phyloP scores from a whole-genome alignment of 2,797 vertebrate genomes.

The Oreortyx pictus region DNA sequence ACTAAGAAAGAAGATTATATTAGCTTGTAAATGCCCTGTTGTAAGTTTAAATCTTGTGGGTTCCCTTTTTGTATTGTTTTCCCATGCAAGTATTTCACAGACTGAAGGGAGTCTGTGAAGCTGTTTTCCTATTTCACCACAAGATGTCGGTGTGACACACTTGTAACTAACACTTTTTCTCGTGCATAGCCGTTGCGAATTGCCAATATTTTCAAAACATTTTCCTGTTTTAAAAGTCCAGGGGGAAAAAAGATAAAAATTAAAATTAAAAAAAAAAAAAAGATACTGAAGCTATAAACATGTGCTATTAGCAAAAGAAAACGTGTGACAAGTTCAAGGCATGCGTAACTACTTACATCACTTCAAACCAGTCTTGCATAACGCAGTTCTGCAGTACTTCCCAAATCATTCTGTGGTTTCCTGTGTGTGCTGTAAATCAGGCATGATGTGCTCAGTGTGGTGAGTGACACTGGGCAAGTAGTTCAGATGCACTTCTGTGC shows the following conservation, averaged over 20 bases:
- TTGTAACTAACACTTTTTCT: background rate
- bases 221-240: background rate
- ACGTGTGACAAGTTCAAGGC: background rate
- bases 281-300: rapidly evolving
- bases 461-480: rapidly evolving
- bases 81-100: background rate
- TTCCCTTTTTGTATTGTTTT: background rate
- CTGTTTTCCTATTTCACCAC: background rate
- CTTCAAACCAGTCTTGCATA: background rate
- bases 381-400: background rate
- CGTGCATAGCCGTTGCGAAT: background rate
- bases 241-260: too few species aligned
- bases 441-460: background rate
- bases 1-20: rapidly evolving
- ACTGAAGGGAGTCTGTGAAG: rapidly evolving
- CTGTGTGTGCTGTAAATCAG: background rate
- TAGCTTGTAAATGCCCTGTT: rapidly evolving
- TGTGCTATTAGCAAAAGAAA: rapidly evolving
- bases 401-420: rapidly evolving
- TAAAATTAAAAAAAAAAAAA: background rate
- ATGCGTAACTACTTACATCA: rapidly evolving
- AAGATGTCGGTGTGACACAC: slow-evolving; percentile 29
- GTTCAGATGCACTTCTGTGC: rapidly evolving
- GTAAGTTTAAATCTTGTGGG: rapidly evolving
- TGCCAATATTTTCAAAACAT: too few species aligned